Percentiles rank a stretch among this genome's conserved stretches.
These are phyloP conservation scores for Habroteleia sp. DNA, from an alignment of 2,888 invertebrate species.

Conservation along the genomic window DNA sequence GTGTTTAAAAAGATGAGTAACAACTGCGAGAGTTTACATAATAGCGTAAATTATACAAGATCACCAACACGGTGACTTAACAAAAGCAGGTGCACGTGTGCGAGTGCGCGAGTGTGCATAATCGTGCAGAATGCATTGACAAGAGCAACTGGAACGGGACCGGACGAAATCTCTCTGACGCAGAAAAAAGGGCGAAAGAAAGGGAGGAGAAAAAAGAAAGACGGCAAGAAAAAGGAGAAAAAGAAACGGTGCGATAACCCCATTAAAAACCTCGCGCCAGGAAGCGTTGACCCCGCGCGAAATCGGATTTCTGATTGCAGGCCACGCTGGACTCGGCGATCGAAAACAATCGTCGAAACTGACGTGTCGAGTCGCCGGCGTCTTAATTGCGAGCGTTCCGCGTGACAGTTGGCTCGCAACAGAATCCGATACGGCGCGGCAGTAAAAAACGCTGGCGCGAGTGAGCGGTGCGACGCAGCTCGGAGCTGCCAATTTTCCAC, in stretches of 20 bases:
- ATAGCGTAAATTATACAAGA: conserved; percentile 50
- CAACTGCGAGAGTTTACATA: conserved; percentile 52
- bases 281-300: not conserved
- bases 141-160: not conserved
- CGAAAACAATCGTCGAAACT: not conserved
- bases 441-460: conserved; percentile 36
- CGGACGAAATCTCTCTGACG: no score
- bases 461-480: conserved; percentile 20
- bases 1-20: conserved; percentile 53
- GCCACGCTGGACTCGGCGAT: not conserved
- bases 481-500: conserved; percentile 33
- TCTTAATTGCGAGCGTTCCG: conserved; percentile 10
- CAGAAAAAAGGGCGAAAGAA: no score
- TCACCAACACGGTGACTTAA: conserved; percentile 24
- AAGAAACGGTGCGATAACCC: conserved; percentile 40
- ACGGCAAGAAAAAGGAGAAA: not conserved
- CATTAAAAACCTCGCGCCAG: not conserved
- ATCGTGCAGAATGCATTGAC: conserved; percentile 6
- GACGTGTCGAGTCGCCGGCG: not conserved
- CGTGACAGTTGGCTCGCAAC: conserved; percentile 22
- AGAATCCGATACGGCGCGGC: conserved; percentile 11
- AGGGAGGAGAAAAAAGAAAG: not conserved
- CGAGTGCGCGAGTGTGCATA: conserved; percentile 1
- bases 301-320: not conserved
- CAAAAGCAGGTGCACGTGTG: conserved; percentile 50